Percentiles rank a stretch among this genome's conserved stretches.
Evolutionary conservation across 2,888 invertebrate species (phyloP).

Genomic region (Microctonus hyperodae): DNA sequence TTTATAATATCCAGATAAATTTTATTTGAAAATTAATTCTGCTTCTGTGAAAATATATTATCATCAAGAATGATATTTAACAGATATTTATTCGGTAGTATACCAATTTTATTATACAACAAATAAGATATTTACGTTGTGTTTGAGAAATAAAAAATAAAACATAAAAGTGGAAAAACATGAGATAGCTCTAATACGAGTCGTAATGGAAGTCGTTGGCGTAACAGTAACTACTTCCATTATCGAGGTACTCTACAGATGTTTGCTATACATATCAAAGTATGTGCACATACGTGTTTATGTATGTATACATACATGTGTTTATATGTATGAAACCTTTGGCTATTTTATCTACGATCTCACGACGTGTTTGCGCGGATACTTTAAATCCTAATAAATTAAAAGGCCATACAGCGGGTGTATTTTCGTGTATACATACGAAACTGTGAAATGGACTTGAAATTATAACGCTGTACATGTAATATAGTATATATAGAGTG

Average conservation of each 20-base stretch:
- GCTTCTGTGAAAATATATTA: too few relatives aligned
- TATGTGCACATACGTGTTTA: too few relatives aligned
- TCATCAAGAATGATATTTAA: too few relatives aligned
- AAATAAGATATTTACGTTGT: not conserved
- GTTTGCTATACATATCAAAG: not conserved
- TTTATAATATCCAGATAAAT: too few relatives aligned
- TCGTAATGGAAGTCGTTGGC: conserved; percentile 4
- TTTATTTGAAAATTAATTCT: too few relatives aligned
- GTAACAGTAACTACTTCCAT: conserved; percentile 9
- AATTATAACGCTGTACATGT: not conserved
- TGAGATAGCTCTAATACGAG: not conserved
- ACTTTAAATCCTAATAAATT: conserved; percentile 21
- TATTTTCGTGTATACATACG: conserved; percentile 1
- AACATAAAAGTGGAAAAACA: not conserved
- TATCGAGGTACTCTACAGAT: conserved; percentile 4
- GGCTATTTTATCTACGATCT: conserved; percentile 16
- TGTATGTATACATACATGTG: too few relatives aligned
- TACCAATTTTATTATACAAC: not conserved
- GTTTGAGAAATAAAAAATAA: not conserved
- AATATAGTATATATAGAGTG: not conserved
- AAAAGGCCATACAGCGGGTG: conserved; percentile 2
- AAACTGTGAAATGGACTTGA: not conserved
- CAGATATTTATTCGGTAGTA: too few relatives aligned
- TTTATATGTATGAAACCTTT: too few relatives aligned
- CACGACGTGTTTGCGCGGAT: not conserved